Evolutionary conservation across 2,113 vertebrate species (phyloP), one percentile per base, ranked within the genome.

Genomic region (Mormyrus lacerda): DNA sequence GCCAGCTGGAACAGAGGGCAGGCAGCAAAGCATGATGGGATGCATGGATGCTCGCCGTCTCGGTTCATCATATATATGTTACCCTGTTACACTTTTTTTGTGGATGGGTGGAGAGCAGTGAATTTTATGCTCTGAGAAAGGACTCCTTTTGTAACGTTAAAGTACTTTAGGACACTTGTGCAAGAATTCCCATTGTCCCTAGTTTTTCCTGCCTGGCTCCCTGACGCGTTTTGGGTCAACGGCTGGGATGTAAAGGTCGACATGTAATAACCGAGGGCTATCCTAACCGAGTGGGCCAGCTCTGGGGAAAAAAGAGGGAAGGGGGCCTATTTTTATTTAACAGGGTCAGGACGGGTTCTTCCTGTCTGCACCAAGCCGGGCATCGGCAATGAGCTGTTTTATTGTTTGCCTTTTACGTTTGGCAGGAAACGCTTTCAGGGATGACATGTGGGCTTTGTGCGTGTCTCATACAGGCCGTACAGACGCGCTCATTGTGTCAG

Each of bases 1-100:
- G n/a, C 84, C 84, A 27, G 45, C 47, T 50, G n/a, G 48, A 87
- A 84, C 53, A 51, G 85, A 53, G 85, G 50, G 85, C 50, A 39
- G 85, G n/a, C 48, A 35, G 85, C 47, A 50, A 31, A 27, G 84
- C 50, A 87, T 51, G n/a, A 55, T 87, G 85, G 85, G 85, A 87
- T 47, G 31, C 27, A 1, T 17, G 85, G 47, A 17, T 6, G 11
- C 50, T 31, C 1, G 3, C 13, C 2, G 4, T 11, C 9, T 53
- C 17, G 7, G 50, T 55, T 50, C 69, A 39, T 87, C 85, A 17
- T 9, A 39, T 47, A 19, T 15, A 87, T 21, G 50, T 53, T 47
- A 50, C 10, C 15, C 24, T 79, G 31, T 42, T 27, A 82, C 13
- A 44, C 44, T 17, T 8, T 82, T 44, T 9, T 24, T 82, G 76